These are phyloP conservation scores for Lycocerus yunnanus DNA, from an alignment of 2,888 invertebrate genomes.

Conservation along the genomic window DNA sequence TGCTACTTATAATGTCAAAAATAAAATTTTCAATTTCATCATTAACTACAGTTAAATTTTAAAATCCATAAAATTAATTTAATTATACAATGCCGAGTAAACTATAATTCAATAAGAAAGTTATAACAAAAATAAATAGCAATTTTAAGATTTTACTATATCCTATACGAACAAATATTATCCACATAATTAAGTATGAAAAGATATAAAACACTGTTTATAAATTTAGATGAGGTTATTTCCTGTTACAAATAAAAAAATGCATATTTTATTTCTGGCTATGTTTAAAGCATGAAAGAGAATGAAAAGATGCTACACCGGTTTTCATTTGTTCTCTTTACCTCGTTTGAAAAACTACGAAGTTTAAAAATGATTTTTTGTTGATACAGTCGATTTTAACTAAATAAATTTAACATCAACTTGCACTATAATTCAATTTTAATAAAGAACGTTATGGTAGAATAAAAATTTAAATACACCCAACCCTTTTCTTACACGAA, in stretches of 20 bases:
- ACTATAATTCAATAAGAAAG: background rate
- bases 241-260: constrained; percentile 39
- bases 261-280: constrained; percentile 31
- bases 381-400: background rate
- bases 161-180: background rate
- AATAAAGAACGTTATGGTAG: no score
- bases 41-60: no score
- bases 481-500: no score
- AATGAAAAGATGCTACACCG: constrained; percentile 14
- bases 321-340: constrained; percentile 22
- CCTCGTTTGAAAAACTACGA: background rate
- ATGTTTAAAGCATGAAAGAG: constrained; percentile 18
- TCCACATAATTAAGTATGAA: constrained; percentile 7
- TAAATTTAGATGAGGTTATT: constrained; percentile 42
- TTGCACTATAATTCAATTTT: background rate
- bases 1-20: no score
- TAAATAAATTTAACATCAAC: background rate
- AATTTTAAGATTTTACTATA: background rate
- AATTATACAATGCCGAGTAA: background rate
- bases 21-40: no score
- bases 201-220: constrained; percentile 32
- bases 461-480: no score
- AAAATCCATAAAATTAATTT: background rate
- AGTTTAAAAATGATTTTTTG: background rate
- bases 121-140: background rate